Percentiles rank a stretch among this genome's conserved stretches.
Evolutionary conservation across 1,140 invertebrate species (phyloP).

Genomic region (Penaeus japonicus): DNA sequence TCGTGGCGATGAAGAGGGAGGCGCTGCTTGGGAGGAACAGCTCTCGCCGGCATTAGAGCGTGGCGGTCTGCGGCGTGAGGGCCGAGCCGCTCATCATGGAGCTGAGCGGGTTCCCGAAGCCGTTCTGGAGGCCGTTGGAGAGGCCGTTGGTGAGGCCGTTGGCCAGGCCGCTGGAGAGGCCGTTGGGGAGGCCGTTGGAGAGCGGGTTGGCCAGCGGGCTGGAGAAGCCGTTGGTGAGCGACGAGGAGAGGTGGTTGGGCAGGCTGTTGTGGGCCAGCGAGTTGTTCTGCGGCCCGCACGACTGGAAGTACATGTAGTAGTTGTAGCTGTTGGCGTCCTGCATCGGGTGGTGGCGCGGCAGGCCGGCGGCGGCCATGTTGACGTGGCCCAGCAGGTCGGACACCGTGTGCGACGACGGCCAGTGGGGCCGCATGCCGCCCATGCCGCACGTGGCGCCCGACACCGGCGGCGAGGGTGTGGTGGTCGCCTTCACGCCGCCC

Average conservation of each 20-base stretch:
- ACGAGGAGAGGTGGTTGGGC: slow-evolving; percentile 41
- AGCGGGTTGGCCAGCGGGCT: slow-evolving; percentile 36
- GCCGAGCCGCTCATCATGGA: slow-evolving; percentile 46
- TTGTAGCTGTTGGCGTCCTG: slow-evolving; percentile 57
- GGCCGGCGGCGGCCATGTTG: slow-evolving; percentile 40
- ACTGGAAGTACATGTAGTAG: slow-evolving; percentile 59
- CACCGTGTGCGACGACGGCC: slow-evolving; percentile 75
- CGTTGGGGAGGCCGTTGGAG: neutral
- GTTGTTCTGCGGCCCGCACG: slow-evolving; percentile 47
- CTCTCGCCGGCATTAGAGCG: slow-evolving; percentile 19
- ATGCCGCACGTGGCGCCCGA: slow-evolving; percentile 62
- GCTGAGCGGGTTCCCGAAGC: slow-evolving; percentile 32
- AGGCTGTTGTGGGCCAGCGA: slow-evolving; percentile 44
- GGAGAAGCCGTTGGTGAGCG: slow-evolving; percentile 46
- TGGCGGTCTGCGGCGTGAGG: slow-evolving; percentile 36
- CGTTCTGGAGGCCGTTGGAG: slow-evolving; percentile 42
- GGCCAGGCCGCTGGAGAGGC: neutral
- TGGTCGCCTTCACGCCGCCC: neutral
- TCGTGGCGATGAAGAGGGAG: neutral
- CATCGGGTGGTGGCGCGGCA: slow-evolving; percentile 44
- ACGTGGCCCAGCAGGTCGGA: slow-evolving; percentile 73
- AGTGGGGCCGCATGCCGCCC: slow-evolving; percentile 62
- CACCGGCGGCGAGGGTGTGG: slow-evolving; percentile 56
- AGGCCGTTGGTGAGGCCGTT: slow-evolving; percentile 29
- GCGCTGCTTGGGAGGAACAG: no score